phyloP scores from a whole-genome alignment of 2,113 vertebrate genomes.

The Rutilus rutilus region DNA sequence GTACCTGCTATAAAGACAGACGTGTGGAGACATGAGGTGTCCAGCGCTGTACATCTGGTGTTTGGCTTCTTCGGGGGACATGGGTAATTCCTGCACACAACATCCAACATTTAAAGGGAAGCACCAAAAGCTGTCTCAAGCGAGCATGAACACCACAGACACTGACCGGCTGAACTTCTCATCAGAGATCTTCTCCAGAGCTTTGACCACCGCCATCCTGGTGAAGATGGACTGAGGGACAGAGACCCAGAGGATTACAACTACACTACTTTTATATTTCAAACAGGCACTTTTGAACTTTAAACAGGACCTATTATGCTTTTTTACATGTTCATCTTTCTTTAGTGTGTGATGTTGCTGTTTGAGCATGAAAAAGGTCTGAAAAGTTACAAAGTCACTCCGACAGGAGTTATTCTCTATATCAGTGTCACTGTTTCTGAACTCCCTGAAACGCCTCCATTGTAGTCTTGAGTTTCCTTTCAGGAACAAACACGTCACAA shows the following conservation, averaged over 20 bases:
- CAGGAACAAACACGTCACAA: too few relatives aligned
- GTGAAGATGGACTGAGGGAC: slow-evolving; percentile 90
- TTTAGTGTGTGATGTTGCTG: too few relatives aligned
- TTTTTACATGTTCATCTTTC: too few relatives aligned
- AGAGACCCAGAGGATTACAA: slow-evolving; percentile 42
- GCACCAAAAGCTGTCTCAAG: not conserved
- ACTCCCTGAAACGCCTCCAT: too few relatives aligned
- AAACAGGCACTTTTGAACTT: not conserved
- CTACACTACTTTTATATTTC: not conserved
- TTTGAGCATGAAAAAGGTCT: too few relatives aligned
- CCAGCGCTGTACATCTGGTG: slow-evolving; percentile 77
- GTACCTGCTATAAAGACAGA: slow-evolving; percentile 94
- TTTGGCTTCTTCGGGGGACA: slow-evolving; percentile 80
- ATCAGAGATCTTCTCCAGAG: slow-evolving; percentile 92
- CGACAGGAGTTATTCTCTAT: too few relatives aligned
- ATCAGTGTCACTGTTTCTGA: too few relatives aligned
- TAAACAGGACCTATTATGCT: too few relatives aligned
- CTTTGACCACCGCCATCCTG: slow-evolving; percentile 96
- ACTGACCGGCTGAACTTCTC: slow-evolving; percentile 85
- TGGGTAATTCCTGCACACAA: slow-evolving; percentile 79
- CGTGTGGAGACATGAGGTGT: slow-evolving; percentile 86
- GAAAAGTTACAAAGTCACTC: too few relatives aligned
- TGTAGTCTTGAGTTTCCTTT: too few relatives aligned
- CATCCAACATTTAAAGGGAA: not conserved
- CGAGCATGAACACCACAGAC: slow-evolving; percentile 28